These are phyloP conservation scores for Hoplodrina blanda DNA, from an alignment of 2,888 invertebrate genomes.

Conservation along the genomic window DNA sequence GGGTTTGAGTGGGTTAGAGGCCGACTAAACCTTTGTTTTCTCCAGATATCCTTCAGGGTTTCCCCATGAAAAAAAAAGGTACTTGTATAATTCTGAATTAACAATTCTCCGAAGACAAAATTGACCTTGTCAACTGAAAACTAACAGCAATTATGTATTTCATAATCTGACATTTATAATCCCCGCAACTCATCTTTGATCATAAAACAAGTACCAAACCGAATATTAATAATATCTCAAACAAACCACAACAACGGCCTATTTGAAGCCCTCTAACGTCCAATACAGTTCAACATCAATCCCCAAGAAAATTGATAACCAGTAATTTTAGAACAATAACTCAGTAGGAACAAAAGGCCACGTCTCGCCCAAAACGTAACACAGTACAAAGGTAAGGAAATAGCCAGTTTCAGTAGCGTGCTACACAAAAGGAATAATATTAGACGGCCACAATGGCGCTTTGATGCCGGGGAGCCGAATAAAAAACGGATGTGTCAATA, in stretches of 20 bases:
- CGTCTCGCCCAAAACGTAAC: constrained; percentile 69
- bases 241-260: constrained; percentile 29
- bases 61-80: too few species aligned
- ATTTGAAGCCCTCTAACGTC: constrained; percentile 44
- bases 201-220: constrained; percentile 32
- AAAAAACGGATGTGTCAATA: constrained; percentile 90
- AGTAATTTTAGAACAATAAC: constrained; percentile 73
- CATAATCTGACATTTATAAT: constrained; percentile 29
- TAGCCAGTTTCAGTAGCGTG: constrained; percentile 77
- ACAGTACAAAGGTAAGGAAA: constrained; percentile 84
- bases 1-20: too few species aligned
- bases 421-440: constrained; percentile 80
- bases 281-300: constrained; percentile 40
- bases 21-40: background rate
- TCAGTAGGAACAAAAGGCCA: constrained; percentile 72
- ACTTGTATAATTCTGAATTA: background rate
- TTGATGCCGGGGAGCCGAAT: constrained; percentile 72
- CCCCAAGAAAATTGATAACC: constrained; percentile 73
- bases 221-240: constrained; percentile 22
- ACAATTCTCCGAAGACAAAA: background rate
- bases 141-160: background rate
- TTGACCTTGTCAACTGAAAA: background rate
- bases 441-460: constrained; percentile 80
- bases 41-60: background rate
- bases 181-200: constrained; percentile 45